Conservation (phyloP, 1,140 invertebrate species). For the Drosophila takahashii region DNA sequence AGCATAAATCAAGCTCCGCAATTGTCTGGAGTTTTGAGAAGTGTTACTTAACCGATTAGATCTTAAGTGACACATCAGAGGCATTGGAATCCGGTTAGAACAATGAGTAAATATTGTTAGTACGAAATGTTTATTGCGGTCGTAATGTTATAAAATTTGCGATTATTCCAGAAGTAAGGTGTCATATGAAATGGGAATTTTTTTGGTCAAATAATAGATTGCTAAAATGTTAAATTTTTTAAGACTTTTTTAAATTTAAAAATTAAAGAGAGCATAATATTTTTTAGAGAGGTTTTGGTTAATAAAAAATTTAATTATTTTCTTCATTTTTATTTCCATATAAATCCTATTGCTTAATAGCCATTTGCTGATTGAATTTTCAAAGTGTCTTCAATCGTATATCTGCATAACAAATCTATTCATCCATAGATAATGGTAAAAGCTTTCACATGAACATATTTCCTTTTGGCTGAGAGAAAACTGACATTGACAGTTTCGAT, state of each 20-base stretch:
- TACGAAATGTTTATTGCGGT: neutral
- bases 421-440: slow-evolving; percentile 19
- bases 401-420: slow-evolving; percentile 22
- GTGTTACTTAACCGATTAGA: slow-evolving; percentile 31
- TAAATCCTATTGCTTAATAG: neutral
- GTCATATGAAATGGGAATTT: neutral
- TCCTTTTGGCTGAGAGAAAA: slow-evolving; percentile 18
- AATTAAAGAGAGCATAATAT: too few species aligned
- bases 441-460: slow-evolving; percentile 34
- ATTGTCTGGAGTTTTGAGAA: slow-evolving; percentile 23
- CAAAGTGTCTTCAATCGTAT: neutral
- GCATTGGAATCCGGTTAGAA: slow-evolving; percentile 16
- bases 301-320: neutral
- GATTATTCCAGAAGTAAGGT: neutral
- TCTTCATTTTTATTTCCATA: neutral
- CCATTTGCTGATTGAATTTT: neutral
- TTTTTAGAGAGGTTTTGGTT: too few species aligned
- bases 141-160: neutral
- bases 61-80: slow-evolving; percentile 13
- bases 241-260: too few species aligned
- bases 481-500: slow-evolving; percentile 31
- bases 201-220: too few species aligned
- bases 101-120: slow-evolving; percentile 1
- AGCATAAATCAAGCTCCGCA: slow-evolving; percentile 38
- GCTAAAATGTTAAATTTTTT: neutral